These are phyloP conservation scores for Dromius quadrimaculatus DNA, from an alignment of 2,888 invertebrate species.

Conservation along the genomic window DNA sequence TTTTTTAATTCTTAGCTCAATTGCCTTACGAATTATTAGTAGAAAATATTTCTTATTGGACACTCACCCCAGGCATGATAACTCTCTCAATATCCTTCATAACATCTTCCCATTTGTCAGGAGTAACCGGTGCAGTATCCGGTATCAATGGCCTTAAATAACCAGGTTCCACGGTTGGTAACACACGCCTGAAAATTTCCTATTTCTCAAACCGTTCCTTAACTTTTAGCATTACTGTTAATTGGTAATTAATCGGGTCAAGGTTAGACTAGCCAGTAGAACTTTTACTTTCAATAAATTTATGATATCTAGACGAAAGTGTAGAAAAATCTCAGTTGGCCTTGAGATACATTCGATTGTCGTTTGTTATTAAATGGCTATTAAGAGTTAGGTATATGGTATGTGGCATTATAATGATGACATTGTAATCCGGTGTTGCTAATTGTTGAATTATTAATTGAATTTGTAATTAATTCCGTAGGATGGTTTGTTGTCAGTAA, in stretches of 20 bases:
- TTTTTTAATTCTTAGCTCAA: too few species aligned
- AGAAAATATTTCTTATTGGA: too few species aligned
- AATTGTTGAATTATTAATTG: slow-evolving; percentile 2
- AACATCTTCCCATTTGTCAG: slow-evolving; percentile 92
- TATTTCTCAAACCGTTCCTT: background rate
- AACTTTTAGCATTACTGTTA: background rate
- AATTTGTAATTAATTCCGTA: slow-evolving; percentile 14
- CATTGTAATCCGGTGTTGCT: slow-evolving; percentile 32
- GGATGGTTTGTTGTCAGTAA: background rate
- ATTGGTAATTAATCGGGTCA: slow-evolving; percentile 55
- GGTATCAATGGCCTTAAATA: slow-evolving; percentile 91
- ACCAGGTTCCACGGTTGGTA: slow-evolving; percentile 93
- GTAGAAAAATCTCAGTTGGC: slow-evolving; percentile 26
- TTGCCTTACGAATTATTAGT: too few species aligned
- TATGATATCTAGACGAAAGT: slow-evolving; percentile 24
- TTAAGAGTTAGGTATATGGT: background rate
- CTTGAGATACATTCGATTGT: slow-evolving; percentile 43
- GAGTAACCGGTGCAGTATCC: slow-evolving; percentile 82
- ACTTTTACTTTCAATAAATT: slow-evolving; percentile 55
- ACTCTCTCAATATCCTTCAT: slow-evolving; percentile 94
- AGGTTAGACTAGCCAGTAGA: slow-evolving; percentile 53
- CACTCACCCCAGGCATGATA: slow-evolving; percentile 92
- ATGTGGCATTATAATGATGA: slow-evolving; percentile 23
- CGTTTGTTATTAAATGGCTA: slow-evolving; percentile 9
- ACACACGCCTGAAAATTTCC: slow-evolving; percentile 75